phyloP scores from a whole-genome alignment of 1,140 invertebrate species.

The Drosophila nigrodunni region DNA sequence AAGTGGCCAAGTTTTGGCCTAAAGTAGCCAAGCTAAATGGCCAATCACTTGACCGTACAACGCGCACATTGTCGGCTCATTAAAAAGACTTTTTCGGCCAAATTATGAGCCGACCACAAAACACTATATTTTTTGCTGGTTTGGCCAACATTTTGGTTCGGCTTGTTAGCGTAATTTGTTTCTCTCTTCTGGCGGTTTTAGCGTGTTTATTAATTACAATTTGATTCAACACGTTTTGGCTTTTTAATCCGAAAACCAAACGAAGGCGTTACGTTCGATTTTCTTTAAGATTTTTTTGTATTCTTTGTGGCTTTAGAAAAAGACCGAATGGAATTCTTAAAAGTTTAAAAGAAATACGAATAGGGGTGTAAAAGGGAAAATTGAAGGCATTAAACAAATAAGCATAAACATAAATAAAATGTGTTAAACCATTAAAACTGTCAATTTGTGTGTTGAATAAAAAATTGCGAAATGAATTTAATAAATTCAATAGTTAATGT shows the following conservation, averaged over 20 bases:
- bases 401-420: constrained; percentile 55
- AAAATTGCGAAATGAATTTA: constrained; percentile 23
- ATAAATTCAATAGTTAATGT: constrained; percentile 50
- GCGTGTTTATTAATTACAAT: constrained; percentile 47
- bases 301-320: neutral
- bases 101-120: constrained; percentile 55
- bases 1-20: constrained; percentile 27
- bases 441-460: constrained; percentile 30
- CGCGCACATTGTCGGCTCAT: constrained; percentile 49
- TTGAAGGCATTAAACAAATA: neutral
- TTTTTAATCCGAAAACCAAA: constrained; percentile 25
- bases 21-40: constrained; percentile 18
- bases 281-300: constrained; percentile 1
- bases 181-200: constrained; percentile 27
- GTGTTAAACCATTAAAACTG: constrained; percentile 22
- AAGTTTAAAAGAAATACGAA: neutral
- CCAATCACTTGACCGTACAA: constrained; percentile 50
- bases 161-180: constrained; percentile 43
- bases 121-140: constrained; percentile 19
- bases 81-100: constrained; percentile 59
- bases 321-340: constrained; percentile 8
- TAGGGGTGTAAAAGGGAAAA: neutral
- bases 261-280: constrained; percentile 11
- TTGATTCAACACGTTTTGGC: constrained; percentile 36
- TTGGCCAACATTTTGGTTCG: constrained; percentile 3